A percentile compares a stretch with the other conserved stretches of the same genome.
Conservation (phyloP, 2,797 vertebrate species). For the Corythornis leucogaster region DNA sequence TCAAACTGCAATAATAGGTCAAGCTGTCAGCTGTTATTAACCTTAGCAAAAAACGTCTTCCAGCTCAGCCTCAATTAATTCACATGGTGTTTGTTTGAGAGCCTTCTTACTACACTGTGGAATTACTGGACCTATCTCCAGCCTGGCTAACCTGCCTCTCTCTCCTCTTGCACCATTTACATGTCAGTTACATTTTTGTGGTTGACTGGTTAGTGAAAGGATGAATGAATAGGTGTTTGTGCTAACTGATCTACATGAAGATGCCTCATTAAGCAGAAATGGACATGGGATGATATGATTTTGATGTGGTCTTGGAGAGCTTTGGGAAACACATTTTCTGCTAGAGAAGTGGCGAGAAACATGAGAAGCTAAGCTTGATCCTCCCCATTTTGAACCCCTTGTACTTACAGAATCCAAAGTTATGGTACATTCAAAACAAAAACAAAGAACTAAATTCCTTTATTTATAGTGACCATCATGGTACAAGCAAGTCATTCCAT, state of each 20-base stretch:
- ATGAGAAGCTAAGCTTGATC: neutral
- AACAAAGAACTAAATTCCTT: neutral
- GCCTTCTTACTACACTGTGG: neutral
- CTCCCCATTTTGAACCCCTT: neutral
- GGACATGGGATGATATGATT: neutral
- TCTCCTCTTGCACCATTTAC: conserved; percentile 39
- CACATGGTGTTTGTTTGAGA: neutral
- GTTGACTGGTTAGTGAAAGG: conserved; percentile 16
- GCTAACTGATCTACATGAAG: conserved; percentile 28
- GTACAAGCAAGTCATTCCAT: neutral
- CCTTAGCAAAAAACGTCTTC: conserved; percentile 30
- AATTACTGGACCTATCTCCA: conserved; percentile 7
- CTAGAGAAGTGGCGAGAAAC: neutral
- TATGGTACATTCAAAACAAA: neutral
- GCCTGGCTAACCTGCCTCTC: conserved; percentile 9
- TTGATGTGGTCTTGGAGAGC: conserved; percentile 20
- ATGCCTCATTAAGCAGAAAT: conserved; percentile 13
- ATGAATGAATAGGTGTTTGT: conserved; percentile 31
- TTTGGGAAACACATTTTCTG: conserved; percentile 10
- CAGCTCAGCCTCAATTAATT: conserved; percentile 55
- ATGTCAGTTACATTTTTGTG: conserved; percentile 28
- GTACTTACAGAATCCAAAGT: neutral
- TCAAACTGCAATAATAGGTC: conserved; percentile 14
- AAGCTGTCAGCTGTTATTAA: conserved; percentile 37
- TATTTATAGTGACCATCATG: neutral